phyloP scores from a whole-genome alignment of 92 coral and sea anemone genomes.

The Palythoa grandis region DNA sequence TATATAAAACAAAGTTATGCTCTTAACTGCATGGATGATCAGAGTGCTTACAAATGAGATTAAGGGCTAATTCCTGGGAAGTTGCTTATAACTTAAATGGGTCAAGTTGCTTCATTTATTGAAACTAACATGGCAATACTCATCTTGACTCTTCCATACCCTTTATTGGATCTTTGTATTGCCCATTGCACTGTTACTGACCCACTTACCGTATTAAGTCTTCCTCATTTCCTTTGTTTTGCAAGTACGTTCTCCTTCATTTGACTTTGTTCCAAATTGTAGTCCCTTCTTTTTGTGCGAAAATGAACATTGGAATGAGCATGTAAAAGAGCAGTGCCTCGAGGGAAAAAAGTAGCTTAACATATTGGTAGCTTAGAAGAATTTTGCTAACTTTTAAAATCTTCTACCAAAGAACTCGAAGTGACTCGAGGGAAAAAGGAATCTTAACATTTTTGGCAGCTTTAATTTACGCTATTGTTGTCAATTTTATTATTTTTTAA shows the following conservation, averaged over 20 bases:
- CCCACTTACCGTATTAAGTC: slow-evolving; percentile 8
- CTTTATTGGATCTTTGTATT: background rate
- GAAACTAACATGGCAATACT: background rate
- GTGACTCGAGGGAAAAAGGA: no score
- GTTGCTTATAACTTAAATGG: background rate
- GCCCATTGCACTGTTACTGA: background rate
- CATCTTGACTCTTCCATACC: background rate
- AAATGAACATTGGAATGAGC: background rate
- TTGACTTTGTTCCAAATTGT: background rate
- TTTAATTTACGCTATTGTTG: no score
- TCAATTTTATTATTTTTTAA: no score
- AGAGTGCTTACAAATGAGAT: slow-evolving; percentile 3
- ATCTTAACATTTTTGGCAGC: no score
- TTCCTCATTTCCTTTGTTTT: slow-evolving; percentile 3
- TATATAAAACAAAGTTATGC: slow-evolving; percentile 1
- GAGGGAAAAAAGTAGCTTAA: background rate
- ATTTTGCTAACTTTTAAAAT: no score
- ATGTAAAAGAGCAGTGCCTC: slow-evolving; percentile 8
- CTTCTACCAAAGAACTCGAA: background rate
- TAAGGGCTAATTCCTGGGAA: background rate
- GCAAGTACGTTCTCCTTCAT: slow-evolving; percentile 8
- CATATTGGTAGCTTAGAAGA: no score
- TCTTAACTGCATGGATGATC: slow-evolving; percentile 2
- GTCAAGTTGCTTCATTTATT: slow-evolving; percentile 2
- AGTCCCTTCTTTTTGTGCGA: slow-evolving; percentile 11